These are phyloP conservation scores for Eretmocerus hayati DNA, from an alignment of 2,888 invertebrate genomes.

Conservation along the genomic window DNA sequence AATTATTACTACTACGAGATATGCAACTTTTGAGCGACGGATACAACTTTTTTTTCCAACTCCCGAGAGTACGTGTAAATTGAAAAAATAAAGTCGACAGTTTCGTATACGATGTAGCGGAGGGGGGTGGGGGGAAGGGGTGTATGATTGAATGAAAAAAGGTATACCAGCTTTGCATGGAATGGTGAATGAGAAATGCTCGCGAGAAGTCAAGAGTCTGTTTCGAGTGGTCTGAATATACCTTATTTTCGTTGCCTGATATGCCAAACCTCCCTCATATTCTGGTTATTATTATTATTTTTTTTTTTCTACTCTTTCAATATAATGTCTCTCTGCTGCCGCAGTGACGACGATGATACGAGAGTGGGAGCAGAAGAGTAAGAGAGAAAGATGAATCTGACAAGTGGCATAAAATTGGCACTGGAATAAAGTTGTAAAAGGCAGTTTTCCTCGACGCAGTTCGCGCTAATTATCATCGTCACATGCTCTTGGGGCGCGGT, in stretches of 20 bases:
- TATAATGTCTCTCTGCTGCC: conserved; percentile 2
- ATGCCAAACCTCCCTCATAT: neutral
- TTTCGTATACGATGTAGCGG: neutral
- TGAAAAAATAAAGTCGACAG: conserved; percentile 3
- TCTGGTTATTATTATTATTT: conserved; percentile 13
- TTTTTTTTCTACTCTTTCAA: conserved; percentile 18
- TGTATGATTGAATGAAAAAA: conserved; percentile 10
- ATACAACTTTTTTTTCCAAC: conserved; percentile 6
- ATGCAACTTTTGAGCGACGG: neutral
- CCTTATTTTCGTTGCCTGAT: neutral
- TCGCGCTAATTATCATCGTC: conserved; percentile 44
- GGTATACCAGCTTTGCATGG: neutral
- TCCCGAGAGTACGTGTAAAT: neutral
- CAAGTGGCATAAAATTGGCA: neutral
- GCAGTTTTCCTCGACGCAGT: conserved; percentile 17
- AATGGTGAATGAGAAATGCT: neutral
- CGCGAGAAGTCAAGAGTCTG: no score
- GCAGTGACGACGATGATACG: conserved; percentile 25
- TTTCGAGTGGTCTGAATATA: neutral
- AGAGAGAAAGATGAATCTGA: conserved; percentile 23
- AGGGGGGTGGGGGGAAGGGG: neutral
- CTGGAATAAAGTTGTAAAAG: neutral
- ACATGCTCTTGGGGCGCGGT: conserved; percentile 35
- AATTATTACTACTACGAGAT: neutral
- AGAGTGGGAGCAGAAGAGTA: no score